A percentile compares a stretch with the other conserved stretches of the same genome.
Conservation (phyloP, 1,140 invertebrate genomes). For the Sarcophaga peregrina region DNA sequence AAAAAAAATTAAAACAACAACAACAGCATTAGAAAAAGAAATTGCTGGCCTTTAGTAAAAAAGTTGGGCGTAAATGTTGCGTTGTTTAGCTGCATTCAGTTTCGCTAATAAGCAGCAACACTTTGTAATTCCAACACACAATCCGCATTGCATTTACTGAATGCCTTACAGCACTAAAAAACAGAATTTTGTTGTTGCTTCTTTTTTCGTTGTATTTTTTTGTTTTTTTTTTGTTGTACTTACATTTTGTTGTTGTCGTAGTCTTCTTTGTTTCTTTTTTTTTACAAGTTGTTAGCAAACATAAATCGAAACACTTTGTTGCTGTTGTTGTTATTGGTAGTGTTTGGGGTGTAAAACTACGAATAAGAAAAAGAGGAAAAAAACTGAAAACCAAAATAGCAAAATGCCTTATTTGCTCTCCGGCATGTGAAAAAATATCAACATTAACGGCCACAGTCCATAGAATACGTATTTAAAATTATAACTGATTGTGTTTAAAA, state of each 20-base stretch:
- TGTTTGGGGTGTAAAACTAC: background rate
- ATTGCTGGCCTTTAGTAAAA: slow-evolving; percentile 26
- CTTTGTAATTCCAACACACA: background rate
- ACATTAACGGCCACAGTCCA: background rate
- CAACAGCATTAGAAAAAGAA: background rate
- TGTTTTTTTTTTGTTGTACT: background rate
- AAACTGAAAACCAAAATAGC: background rate
- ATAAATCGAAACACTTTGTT: slow-evolving; percentile 31
- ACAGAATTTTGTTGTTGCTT: background rate
- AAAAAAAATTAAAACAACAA: background rate
- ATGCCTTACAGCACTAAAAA: slow-evolving; percentile 20
- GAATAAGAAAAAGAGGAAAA: background rate
- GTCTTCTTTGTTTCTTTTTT: no score
- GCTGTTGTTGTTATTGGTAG: background rate
- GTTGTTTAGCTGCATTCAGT: slow-evolving; percentile 30
- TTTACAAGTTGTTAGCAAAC: background rate
- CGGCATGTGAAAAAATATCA: background rate
- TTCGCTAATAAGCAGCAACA: slow-evolving; percentile 37
- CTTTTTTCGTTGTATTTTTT: background rate
- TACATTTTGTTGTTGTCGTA: no score
- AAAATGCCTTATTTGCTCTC: slow-evolving; percentile 3
- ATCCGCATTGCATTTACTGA: background rate
- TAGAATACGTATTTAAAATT: background rate
- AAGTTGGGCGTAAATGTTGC: slow-evolving; percentile 40
- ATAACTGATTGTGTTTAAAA: background rate